These are phyloP conservation scores for Zeus faber DNA, from an alignment of 2,113 vertebrate genomes.

Conservation along the genomic window DNA sequence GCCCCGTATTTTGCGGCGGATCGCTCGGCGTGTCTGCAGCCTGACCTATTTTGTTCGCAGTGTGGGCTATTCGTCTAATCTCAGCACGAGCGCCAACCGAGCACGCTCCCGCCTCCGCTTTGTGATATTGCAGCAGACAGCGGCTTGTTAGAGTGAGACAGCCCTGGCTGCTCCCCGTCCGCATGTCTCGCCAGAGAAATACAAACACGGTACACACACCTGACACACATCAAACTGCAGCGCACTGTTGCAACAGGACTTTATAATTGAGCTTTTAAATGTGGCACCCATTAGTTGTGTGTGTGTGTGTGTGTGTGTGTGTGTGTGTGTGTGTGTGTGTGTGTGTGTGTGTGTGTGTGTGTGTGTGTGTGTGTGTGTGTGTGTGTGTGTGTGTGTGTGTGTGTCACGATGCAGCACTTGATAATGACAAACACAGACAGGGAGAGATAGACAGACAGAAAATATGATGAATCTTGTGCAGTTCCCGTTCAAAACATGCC, in stretches of 20 bases:
- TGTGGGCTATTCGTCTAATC: not conserved
- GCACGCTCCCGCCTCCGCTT: not conserved
- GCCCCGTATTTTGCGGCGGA: not conserved
- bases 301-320: not conserved
- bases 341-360: not conserved
- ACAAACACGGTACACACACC: not conserved
- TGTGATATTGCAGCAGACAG: not conserved
- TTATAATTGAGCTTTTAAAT: slow-evolving; percentile 23
- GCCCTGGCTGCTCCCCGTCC: not conserved
- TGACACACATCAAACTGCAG: slow-evolving; percentile 1
- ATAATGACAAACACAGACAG: too few species aligned
- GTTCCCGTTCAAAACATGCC: too few species aligned
- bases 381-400: not conserved
- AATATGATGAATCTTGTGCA: too few species aligned
- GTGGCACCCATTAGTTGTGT: not conserved
- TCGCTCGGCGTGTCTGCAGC: not conserved
- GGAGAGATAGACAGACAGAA: too few species aligned
- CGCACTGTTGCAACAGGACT: slow-evolving; percentile 6
- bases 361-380: not conserved
- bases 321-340: not conserved
- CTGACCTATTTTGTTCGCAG: not conserved
- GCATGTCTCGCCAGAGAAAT: not conserved
- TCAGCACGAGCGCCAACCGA: not conserved
- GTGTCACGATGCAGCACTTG: too few species aligned
- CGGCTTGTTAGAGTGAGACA: not conserved